Evolutionary conservation across 2,113 vertebrate genomes (phyloP), one percentile per base, ranked within the genome.

Genomic region (Istiophorus platypterus): DNA sequence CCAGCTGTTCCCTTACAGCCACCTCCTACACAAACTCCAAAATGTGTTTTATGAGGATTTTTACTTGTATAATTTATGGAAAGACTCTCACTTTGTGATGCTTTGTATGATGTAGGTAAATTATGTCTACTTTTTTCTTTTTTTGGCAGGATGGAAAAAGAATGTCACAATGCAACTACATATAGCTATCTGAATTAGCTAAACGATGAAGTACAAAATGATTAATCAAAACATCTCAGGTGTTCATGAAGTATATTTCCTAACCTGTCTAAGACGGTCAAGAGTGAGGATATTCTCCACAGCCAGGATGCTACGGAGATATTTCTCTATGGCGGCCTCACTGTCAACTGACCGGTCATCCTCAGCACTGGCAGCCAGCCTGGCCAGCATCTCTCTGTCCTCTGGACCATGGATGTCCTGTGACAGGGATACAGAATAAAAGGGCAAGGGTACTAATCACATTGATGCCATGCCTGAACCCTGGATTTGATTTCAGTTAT

Each of bases 221-320:
- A 59, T 39, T 72, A 7, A 18, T 22, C 2, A 8, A 24, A 14
- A 0, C 12, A 15, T 41, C 14, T 31, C 4, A 22, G 57, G 13
- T 47, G 51, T 47, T 34, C 2, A 29, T 61, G 17, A 18, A 12
- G 0, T 26, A 1, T 39, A 57, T 39, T 17, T 27, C 0, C 77
- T 29, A n/a, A 99, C 98, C 97, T 99, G 98, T 87, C 98, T 95
- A 24, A 99, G 95, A 0, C 97, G 93, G 76, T 99, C 98, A 88
- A 99, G 85, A 0, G 97, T 98, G 52, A 99, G 96, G 62, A 99
- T 96, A 93, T 99, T 99, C 92, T 99, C 98, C 87, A 99, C 97
- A 0, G 97, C 96, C 87, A 99, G 93, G 51, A 99, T 95, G 0
- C 98, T 99, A 45, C 97, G 87, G 6, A 99, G 93, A 82, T 99